These are phyloP conservation scores for Acanthoscelides obtectus DNA, from an alignment of 2,888 invertebrate genomes.

Conservation along the genomic window DNA sequence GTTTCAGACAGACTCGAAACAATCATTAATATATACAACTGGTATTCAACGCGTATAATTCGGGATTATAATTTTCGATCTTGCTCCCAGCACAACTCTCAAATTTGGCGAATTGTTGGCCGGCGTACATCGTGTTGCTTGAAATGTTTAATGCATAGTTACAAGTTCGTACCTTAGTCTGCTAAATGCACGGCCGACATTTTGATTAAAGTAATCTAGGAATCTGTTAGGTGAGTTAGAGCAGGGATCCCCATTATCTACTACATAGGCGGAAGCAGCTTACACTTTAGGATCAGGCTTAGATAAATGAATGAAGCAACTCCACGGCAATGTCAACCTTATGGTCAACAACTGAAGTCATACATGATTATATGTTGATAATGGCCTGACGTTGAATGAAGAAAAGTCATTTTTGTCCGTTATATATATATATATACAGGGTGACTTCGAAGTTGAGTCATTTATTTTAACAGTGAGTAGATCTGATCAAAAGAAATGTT, in stretches of 20 bases:
- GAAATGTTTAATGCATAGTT: not conserved
- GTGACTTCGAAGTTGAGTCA: no score
- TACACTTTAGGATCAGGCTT: not conserved
- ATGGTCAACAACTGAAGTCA: no score
- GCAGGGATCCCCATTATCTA: not conserved
- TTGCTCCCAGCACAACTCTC: not conserved
- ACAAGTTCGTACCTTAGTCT: not conserved
- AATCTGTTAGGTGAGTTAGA: not conserved
- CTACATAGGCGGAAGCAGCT: not conserved
- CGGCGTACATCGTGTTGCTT: not conserved
- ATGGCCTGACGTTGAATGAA: no score
- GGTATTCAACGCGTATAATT: not conserved
- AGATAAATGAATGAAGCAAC: no score
- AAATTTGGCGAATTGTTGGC: not conserved
- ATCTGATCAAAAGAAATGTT: no score
- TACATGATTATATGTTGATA: no score
- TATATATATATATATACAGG: no score
- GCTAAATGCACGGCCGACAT: not conserved
- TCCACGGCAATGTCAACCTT: no score
- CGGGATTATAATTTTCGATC: not conserved
- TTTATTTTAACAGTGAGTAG: no score
- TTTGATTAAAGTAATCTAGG: not conserved
- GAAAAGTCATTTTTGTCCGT: no score
- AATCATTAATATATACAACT: not conserved
- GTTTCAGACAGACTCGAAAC: not conserved